A percentile compares a stretch with the other conserved stretches of the same genome.
Conservation (phyloP, 2,113 vertebrate species). For the chimpanzee (Pan troglodytes) region DNA sequence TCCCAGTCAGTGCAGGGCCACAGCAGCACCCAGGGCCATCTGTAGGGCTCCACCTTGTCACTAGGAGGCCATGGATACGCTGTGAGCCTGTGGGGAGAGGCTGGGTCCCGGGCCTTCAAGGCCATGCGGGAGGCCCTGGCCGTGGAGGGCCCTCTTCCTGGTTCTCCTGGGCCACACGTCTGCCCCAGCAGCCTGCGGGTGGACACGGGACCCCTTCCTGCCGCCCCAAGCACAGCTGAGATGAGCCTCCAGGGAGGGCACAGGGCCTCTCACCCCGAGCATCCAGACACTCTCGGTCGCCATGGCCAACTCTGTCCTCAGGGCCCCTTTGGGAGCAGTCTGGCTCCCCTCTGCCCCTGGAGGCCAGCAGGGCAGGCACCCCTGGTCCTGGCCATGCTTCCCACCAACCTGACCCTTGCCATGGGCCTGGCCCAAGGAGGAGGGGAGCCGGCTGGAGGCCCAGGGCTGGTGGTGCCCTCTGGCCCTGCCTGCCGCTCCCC, state of each 20-base stretch:
- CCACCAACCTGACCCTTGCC: no score
- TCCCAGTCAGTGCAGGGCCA: not conserved
- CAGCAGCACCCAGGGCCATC: not conserved
- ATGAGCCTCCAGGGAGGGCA: not conserved
- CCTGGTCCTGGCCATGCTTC: not conserved
- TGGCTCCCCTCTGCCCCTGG: not conserved
- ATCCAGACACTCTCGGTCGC: fast-evolving
- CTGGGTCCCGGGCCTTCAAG: not conserved
- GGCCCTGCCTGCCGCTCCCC: not conserved
- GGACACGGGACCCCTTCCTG: not conserved
- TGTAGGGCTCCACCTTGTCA: not conserved
- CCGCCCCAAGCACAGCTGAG: not conserved
- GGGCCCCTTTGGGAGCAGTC: not conserved
- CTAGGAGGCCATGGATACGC: not conserved
- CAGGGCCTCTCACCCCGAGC: not conserved
- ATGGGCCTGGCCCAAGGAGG: not conserved
- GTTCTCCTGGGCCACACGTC: not conserved
- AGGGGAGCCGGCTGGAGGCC: no score
- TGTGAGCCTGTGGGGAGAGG: not conserved
- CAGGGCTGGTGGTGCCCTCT: fast-evolving
- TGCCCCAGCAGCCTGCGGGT: not conserved
- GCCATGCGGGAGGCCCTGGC: not conserved
- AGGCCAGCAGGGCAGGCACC: not conserved
- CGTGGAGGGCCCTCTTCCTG: no score
- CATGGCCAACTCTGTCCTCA: no score